These are phyloP conservation scores for Oscheius sp. DNA, from an alignment of 1,140 invertebrate genomes.

Conservation along the genomic window DNA sequence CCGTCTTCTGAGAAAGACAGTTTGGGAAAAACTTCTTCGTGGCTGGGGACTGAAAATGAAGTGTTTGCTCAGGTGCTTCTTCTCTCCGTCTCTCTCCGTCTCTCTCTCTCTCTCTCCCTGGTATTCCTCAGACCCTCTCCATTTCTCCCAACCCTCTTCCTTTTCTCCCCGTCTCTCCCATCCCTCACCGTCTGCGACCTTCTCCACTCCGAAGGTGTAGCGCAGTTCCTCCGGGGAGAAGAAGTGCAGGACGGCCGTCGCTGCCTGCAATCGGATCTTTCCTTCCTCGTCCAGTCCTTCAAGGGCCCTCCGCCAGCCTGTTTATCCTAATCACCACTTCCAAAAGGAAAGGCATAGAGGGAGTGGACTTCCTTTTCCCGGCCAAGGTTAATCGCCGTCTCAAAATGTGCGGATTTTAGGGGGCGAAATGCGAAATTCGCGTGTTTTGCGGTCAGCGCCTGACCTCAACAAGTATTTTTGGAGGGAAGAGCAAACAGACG, in stretches of 20 bases:
- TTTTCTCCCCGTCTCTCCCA: constrained; percentile 10
- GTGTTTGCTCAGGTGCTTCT: no score
- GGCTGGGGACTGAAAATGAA: constrained; percentile 49
- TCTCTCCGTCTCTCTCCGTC: no score
- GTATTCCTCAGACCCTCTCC: neutral
- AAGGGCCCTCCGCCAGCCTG: neutral
- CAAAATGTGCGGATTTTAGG: no score
- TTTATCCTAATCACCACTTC: no score
- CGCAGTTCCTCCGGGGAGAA: constrained; percentile 58
- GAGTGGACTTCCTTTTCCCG: no score
- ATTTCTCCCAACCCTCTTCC: constrained; percentile 11
- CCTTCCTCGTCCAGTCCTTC: neutral
- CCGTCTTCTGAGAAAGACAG: constrained; percentile 29
- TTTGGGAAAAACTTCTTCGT: constrained; percentile 50
- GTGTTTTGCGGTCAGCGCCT: no score
- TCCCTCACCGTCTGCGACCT: constrained; percentile 32
- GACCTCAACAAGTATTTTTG: no score
- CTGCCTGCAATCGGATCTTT: constrained; percentile 39
- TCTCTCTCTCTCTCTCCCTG: no score
- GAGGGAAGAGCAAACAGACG: no score
- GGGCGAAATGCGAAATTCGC: no score
- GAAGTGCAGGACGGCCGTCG: constrained; percentile 46
- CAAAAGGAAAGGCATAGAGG: neutral
- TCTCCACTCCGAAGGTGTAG: constrained; percentile 54
- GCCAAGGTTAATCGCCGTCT: no score